Base-by-base conservation (phyloP, 2,888 invertebrate genomes). In the Scelioninae gen. 2 region DNA sequence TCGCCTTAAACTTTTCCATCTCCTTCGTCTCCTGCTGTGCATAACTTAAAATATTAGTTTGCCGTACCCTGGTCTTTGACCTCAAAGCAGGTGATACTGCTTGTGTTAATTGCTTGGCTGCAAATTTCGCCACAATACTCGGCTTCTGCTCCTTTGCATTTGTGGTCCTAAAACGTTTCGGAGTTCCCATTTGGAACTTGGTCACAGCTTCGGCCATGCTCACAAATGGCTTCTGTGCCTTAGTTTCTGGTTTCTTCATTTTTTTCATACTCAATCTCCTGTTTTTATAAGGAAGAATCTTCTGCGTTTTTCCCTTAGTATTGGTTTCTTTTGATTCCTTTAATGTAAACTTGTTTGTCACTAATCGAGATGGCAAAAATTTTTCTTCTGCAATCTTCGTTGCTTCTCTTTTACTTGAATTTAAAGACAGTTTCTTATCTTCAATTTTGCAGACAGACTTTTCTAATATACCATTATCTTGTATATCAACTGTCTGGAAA, bases 1-100 rank as follows among this genome's bases (percentile, higher is more conserved):
- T 89, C 87, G 90, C 91, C 80, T 89, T 90, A 7, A 91, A 88
- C 82, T 92, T 91, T 81, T 92, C 90, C 0, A 90, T 73, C 81
- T 92, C 91, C 77, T 88, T 79, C 72, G 89, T 87, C 81, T 93
- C 92, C 50, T 87, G 86, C 77, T 93, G 90, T 74, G 90, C 88
- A 57, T 88, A 88, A 10, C 90, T 90, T 11, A 90, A 76, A n/a
- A 88, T 85, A 52, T 88, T 87, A 0, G 87, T 81, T 0, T 89
- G 87, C 31, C 93, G 87, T 0, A 86, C 82, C 28, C 93, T 89
- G 2, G 69, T 79, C 33, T 83, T 85, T 1, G 81, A 82, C 11
- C 76, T 76, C 9, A 84, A 75, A 18, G 65, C 75, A 22, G 75
- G 85, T 7, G 86, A 85, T 5, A 78, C 64, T 5, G 85, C 82